phyloP scores from a whole-genome alignment of 2,888 invertebrate species.

The Lingula anatina region DNA sequence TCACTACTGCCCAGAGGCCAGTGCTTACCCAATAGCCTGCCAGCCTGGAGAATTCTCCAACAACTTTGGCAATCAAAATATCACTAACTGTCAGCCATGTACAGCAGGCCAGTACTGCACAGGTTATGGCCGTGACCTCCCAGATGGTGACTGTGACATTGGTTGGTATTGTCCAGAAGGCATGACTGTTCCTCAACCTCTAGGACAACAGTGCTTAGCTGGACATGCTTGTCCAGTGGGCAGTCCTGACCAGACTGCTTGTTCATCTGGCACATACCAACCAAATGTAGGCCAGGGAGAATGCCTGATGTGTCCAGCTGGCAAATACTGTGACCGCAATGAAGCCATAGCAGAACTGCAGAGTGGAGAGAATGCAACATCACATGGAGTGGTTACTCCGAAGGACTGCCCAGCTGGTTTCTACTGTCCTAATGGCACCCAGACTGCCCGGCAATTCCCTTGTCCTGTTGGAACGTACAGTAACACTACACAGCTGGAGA shows the following conservation, averaged over 20 bases:
- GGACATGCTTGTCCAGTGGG: conserved; percentile 43
- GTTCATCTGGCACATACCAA: conserved; percentile 39
- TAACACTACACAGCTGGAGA: conserved; percentile 35
- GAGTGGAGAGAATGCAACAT: conserved; percentile 36
- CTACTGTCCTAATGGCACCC: conserved; percentile 42
- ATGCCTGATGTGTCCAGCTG: conserved; percentile 37
- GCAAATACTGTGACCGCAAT: conserved; percentile 43
- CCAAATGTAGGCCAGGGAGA: conserved; percentile 28
- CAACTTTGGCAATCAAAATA: conserved; percentile 32
- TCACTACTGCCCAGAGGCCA: conserved; percentile 40
- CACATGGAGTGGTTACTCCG: conserved; percentile 47
- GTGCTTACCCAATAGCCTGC: conserved; percentile 32
- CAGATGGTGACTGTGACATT: conserved; percentile 35
- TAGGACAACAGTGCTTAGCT: conserved; percentile 38
- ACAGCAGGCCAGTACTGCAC: conserved; percentile 43
- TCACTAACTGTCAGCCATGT: conserved; percentile 38
- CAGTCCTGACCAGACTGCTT: conserved; percentile 33
- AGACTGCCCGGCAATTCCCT: conserved; percentile 31
- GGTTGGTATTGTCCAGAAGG: conserved; percentile 42
- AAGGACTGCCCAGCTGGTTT: conserved; percentile 43
- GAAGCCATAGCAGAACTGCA: conserved; percentile 43
- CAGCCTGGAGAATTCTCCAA: conserved; percentile 35
- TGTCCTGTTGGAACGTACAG: conserved; percentile 46
- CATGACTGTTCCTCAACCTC: conserved; percentile 36
- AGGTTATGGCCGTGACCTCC: conserved; percentile 31